Evolutionary conservation across 2,113 vertebrate species (phyloP).

Genomic region (Siniperca knerii): DNA sequence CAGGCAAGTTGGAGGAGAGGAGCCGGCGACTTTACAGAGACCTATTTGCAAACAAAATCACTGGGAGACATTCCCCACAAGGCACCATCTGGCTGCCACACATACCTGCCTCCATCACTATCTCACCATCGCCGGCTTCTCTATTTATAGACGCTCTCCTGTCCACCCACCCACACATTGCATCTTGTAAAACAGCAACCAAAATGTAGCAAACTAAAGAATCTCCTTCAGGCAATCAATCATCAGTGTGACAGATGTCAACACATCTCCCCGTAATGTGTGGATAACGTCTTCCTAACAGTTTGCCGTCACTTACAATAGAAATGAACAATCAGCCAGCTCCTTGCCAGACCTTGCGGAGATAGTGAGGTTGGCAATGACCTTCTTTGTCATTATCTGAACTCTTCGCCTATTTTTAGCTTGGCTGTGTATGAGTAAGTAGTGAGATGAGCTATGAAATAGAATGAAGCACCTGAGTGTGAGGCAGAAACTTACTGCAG

Average conservation of each 20-base stretch:
- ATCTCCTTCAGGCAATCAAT: constrained; percentile 69
- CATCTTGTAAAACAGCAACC: constrained; percentile 70
- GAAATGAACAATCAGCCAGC: constrained; percentile 56
- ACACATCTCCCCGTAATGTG: constrained; percentile 61
- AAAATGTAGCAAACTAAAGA: constrained; percentile 64
- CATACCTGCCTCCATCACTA: constrained; percentile 77
- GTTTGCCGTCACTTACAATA: constrained; percentile 47
- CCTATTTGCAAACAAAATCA: constrained; percentile 85
- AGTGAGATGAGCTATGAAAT: constrained; percentile 27
- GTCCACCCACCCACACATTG: constrained; percentile 68
- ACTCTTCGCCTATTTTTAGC: constrained; percentile 64
- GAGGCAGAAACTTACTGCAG: constrained; percentile 10
- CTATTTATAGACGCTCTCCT: constrained; percentile 75
- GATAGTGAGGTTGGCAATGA: constrained; percentile 45
- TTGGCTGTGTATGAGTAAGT: constrained; percentile 19
- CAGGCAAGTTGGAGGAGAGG: constrained; percentile 67
- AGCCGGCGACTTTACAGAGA: constrained; percentile 74
- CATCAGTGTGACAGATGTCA: constrained; percentile 67
- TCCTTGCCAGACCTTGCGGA: constrained; percentile 54
- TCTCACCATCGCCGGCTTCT: constrained; percentile 58
- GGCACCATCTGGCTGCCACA: constrained; percentile 81
- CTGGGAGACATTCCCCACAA: constrained; percentile 80
- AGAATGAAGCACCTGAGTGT: background rate
- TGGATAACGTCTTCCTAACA: constrained; percentile 57
- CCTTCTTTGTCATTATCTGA: constrained; percentile 68